Base-by-base conservation (phyloP, 2,113 vertebrate species). In the Caranx melampygus region DNA sequence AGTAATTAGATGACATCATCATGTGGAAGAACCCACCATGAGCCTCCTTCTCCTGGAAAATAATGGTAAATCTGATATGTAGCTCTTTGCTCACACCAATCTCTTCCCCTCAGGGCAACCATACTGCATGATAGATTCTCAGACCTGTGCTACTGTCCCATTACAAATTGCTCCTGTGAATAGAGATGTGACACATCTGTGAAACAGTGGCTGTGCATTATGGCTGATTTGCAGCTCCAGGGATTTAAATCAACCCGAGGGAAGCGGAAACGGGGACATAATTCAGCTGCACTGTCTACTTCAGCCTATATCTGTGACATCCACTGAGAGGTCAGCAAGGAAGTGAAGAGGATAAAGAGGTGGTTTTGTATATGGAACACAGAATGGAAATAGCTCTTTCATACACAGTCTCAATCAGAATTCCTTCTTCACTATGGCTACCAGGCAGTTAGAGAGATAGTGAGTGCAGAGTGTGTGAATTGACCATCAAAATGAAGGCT, bases 101-200 rank as follows among this genome's bases (percentile, higher is more conserved):
- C 72, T 68, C 70, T 20, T 20, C 51, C 84, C 90, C 86, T 67
- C 42, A 5, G 85, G 91, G 78, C 81, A 75, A 54, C 65, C 70
- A 73, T 77, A 26, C 76, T 70, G 5, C 4, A 8, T 89, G 92
- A 93, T 91, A 70, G 89, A 94, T 92, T 84, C 72, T 31, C 81
- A 65, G 72, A 70, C 81, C 82, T 80, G 63, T 31, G 20, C 49
- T 62, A 79, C 75, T 51, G 85, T 45, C 92, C 86, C 83, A 90
- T 93, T 92, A 92, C 74, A 26, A 72, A 89, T 82, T 60, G 81
- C 85, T 70, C 64, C 91, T 87, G 87, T 92, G 89, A 92, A 94
- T 93, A 89, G 90, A 91, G 78, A 91, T 87, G 88, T 91, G 89
- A 91, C 87, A 87, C 80, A 74, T 88, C 70, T 81, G 73, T 86